Conservation (phyloP, 1,140 invertebrate genomes). For the Drosophila equinoxialis region DNA sequence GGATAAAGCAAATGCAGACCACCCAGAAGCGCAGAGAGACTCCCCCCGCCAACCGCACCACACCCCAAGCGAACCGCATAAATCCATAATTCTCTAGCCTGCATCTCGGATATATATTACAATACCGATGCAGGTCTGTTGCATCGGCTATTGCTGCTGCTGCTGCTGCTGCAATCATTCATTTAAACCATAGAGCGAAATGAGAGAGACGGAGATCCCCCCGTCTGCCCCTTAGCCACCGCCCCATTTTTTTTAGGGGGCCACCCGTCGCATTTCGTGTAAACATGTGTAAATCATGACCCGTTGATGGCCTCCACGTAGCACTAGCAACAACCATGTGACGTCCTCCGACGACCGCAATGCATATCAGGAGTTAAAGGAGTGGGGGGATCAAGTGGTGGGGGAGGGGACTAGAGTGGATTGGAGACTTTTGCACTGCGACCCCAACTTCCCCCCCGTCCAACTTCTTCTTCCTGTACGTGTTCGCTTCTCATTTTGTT, state of each 20-base stretch:
- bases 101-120: constrained; percentile 71
- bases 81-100: constrained; percentile 76
- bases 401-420: too few species aligned
- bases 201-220: constrained; percentile 22
- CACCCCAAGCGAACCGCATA: constrained; percentile 52
- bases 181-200: constrained; percentile 43
- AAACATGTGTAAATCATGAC: constrained; percentile 82
- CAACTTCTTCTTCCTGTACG: not conserved
- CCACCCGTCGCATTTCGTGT: constrained; percentile 48
- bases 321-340: constrained; percentile 43
- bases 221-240: constrained; percentile 5
- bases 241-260: not conserved
- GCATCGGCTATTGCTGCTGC: not conserved
- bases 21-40: constrained; percentile 45
- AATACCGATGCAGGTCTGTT: constrained; percentile 31
- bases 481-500: constrained; percentile 29
- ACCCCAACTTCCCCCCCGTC: constrained; percentile 16
- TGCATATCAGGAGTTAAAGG: not conserved
- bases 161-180: constrained; percentile 61
- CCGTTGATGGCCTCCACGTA: constrained; percentile 72
- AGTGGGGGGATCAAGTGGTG: not conserved
- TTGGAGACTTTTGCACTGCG: constrained; percentile 66
- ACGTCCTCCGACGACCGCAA: constrained; percentile 36
- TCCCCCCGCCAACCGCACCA: not conserved
- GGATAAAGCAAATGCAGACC: constrained; percentile 57